Evolutionary conservation across 2,888 invertebrate species (phyloP).

Genomic region (Drosophila antonietae): DNA sequence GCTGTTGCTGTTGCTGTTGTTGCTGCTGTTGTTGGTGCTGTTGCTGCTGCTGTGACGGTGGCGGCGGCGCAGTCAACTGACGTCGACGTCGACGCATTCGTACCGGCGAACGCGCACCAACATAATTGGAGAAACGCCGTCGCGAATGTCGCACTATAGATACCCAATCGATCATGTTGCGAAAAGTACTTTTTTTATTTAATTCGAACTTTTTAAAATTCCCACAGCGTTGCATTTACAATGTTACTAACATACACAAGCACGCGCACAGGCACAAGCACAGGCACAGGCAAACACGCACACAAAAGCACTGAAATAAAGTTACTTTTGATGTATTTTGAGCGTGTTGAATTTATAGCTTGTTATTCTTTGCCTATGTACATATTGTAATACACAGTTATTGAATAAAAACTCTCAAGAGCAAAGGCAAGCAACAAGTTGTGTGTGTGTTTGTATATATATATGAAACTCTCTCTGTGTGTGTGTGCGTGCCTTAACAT

Average conservation of each 20-base stretch:
- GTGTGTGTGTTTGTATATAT: neutral
- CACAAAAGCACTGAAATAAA: neutral
- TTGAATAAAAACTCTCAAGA: constrained; percentile 5
- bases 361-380: constrained; percentile 15
- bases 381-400: constrained; percentile 19
- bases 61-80: constrained; percentile 76
- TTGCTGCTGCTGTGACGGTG: constrained; percentile 39
- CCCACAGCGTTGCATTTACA: constrained; percentile 22
- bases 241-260: neutral
- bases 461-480: neutral
- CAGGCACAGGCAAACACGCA: constrained; percentile 3
- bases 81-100: constrained; percentile 86
- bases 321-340: constrained; percentile 5
- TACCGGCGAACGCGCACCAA: constrained; percentile 88
- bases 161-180: constrained; percentile 90
- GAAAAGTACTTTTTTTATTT: constrained; percentile 15
- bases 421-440: constrained; percentile 48
- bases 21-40: constrained; percentile 39
- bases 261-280: constrained; percentile 1
- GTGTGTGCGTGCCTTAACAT: neutral
- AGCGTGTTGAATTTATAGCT: constrained; percentile 5
- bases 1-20: constrained; percentile 24
- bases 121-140: constrained; percentile 89
- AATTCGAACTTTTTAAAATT: constrained; percentile 14
- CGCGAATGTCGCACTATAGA: constrained; percentile 90